Evolutionary conservation across 2,888 invertebrate species (phyloP).

Genomic region (Tipula lateralis): DNA sequence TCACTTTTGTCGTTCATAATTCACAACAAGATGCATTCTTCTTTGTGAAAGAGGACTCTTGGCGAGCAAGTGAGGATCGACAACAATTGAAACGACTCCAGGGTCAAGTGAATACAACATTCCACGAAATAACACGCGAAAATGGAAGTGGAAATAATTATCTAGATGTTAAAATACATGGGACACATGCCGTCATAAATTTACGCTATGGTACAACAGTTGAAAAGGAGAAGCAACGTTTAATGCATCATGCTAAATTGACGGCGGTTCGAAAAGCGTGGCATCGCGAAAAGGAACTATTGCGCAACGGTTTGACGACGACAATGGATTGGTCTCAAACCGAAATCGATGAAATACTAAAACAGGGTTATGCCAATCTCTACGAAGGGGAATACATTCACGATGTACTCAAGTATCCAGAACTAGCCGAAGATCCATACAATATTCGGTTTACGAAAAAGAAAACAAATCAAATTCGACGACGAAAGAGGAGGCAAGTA

Average conservation of each 20-base stretch:
- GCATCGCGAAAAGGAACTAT: constrained; percentile 83
- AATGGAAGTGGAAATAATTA: constrained; percentile 67
- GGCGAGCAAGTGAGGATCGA: constrained; percentile 84
- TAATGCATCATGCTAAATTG: constrained; percentile 84
- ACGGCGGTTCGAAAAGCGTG: constrained; percentile 87
- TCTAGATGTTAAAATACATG: constrained; percentile 86
- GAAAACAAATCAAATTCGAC: constrained; percentile 65
- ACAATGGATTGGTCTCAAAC: constrained; percentile 79
- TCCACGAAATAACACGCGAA: constrained; percentile 74
- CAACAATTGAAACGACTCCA: constrained; percentile 84
- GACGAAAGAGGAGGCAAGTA: constrained; percentile 53
- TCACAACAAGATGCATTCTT: constrained; percentile 89
- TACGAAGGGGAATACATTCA: constrained; percentile 91
- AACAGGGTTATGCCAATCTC: constrained; percentile 74
- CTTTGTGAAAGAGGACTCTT: constrained; percentile 86
- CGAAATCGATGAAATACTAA: constrained; percentile 84
- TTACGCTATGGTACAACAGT: constrained; percentile 90
- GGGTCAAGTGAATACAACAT: constrained; percentile 85
- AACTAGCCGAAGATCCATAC: constrained; percentile 92
- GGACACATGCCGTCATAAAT: constrained; percentile 84
- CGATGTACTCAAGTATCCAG: constrained; percentile 83
- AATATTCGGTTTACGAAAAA: constrained; percentile 87
- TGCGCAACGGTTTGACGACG: constrained; percentile 71
- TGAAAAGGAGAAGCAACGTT: constrained; percentile 80
- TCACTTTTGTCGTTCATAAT: constrained; percentile 81